Conservation (phyloP, 2,113 vertebrate species). For the Ondatra zibethicus region DNA sequence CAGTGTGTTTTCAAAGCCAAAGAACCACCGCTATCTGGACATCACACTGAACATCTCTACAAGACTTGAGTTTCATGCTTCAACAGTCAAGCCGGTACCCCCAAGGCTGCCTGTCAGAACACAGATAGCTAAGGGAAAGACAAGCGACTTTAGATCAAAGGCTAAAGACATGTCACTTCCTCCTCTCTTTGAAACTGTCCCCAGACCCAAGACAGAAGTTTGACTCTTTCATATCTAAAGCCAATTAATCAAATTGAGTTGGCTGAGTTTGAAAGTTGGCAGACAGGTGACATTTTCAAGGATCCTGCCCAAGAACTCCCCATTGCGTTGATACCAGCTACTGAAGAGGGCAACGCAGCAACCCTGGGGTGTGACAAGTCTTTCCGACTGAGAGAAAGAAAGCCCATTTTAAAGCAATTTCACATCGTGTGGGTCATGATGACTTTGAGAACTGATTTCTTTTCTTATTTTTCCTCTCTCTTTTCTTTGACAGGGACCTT, state of each 20-base stretch:
- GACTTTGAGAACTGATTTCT: background rate
- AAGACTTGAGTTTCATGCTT: background rate
- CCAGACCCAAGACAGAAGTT: background rate
- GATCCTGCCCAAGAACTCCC: background rate
- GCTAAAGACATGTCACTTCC: background rate
- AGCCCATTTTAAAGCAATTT: slow-evolving; percentile 20
- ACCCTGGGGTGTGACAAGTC: background rate
- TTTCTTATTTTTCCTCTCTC: background rate
- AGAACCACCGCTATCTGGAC: background rate
- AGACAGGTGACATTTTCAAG: slow-evolving; percentile 26
- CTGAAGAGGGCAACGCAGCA: background rate
- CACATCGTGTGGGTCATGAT: background rate
- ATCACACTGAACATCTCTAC: background rate
- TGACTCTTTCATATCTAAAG: background rate
- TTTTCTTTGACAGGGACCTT: background rate
- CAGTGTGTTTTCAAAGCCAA: slow-evolving; percentile 31
- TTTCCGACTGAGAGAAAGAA: slow-evolving; percentile 16
- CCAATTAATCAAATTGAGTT: background rate
- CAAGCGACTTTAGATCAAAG: background rate
- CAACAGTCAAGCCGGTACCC: background rate
- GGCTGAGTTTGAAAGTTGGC: background rate
- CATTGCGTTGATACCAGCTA: background rate
- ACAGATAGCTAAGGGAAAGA: background rate
- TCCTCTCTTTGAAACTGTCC: background rate
- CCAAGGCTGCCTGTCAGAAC: background rate